These are phyloP conservation scores for Rotaria magnacalcarata DNA, from an alignment of 2,888 invertebrate genomes.

Conservation along the genomic window DNA sequence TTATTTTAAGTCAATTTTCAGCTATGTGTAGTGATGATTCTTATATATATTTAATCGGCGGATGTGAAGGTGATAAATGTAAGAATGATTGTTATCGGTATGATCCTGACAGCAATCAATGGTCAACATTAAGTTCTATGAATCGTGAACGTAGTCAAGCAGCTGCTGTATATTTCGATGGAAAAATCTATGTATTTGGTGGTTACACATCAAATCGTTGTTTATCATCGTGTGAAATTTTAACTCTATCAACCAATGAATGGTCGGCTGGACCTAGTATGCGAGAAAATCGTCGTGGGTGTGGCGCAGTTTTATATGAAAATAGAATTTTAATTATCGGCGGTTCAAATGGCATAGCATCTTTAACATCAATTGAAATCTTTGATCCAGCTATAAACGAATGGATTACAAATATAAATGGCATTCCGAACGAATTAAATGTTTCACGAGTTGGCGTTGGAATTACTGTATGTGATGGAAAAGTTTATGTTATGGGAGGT, in stretches of 20 bases:
- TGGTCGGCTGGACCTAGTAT: slow-evolving; percentile 73
- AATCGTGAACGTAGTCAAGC: slow-evolving; percentile 63
- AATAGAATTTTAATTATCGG: slow-evolving; percentile 41
- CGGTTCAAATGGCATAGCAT: slow-evolving; percentile 42
- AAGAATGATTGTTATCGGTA: slow-evolving; percentile 72
- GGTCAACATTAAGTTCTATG: slow-evolving; percentile 70
- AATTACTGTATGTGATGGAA: neutral
- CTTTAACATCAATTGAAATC: slow-evolving; percentile 41
- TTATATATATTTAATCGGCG: slow-evolving; percentile 74
- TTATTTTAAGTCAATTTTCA: neutral
- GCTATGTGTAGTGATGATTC: slow-evolving; percentile 74
- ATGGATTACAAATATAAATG: slow-evolving; percentile 43
- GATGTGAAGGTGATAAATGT: slow-evolving; percentile 70
- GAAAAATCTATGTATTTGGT: slow-evolving; percentile 73
- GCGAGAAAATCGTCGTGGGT: slow-evolving; percentile 66
- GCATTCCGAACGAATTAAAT: neutral
- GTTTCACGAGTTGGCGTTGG: neutral
- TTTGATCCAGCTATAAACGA: slow-evolving; percentile 40
- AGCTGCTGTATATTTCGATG: slow-evolving; percentile 60
- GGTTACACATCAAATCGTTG: slow-evolving; percentile 85
- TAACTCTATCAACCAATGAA: slow-evolving; percentile 65
- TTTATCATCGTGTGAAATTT: slow-evolving; percentile 68
- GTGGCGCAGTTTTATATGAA: slow-evolving; percentile 53
- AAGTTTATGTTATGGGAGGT: slow-evolving; percentile 42
- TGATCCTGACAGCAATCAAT: slow-evolving; percentile 65